Base-by-base conservation (phyloP, 2,113 vertebrate genomes). In the Struthio camelus region DNA sequence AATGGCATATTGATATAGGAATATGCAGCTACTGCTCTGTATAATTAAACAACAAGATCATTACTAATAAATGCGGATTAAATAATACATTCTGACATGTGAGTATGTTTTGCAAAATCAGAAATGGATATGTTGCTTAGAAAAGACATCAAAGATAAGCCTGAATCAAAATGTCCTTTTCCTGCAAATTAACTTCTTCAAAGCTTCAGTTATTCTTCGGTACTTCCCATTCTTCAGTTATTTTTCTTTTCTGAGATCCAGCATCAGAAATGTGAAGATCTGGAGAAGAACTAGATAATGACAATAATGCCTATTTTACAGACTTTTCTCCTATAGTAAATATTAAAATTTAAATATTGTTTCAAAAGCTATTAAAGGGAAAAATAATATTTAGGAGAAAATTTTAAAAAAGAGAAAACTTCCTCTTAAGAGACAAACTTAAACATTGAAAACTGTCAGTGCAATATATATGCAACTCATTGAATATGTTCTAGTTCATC, bases 21-120 rank as follows among this genome's bases (percentile, higher is more conserved):
- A 80, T 85, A 91, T 28, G 24, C 38, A 85, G 38, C 30, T 87
- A 58, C 14, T 77, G 17, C 20, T 77, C 8, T 40, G 28, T 46
- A 36, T 77, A 91, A 94, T 89, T 87, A 72, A 93, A 80, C 15
- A 90, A 70, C 38, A 76, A 89, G n/a, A 46, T 38, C 14, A 42
- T 80, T 76, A 51, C 28, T 70, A 66, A 75, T 66, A 80, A 94
- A 83, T 69, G n/a, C 8, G 80, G 34, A 71, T 53, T 90, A 89
- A 94, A 93, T 19, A 89, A 72, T 85, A 78, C 8, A 2, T 5
- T 89, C 24, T 79, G 58, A 62, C n/a, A 75, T 83, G 65, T 5
- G 6, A 58, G 7, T 59, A 38, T 30, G 19, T 85, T 81, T 89
- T 93, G 19, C 22, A 89, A 90, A 94, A 89, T n/a, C 59, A 61